Evolutionary conservation across 2,888 invertebrate genomes (phyloP).

Genomic region (Sinodicranocentrus sp.): DNA sequence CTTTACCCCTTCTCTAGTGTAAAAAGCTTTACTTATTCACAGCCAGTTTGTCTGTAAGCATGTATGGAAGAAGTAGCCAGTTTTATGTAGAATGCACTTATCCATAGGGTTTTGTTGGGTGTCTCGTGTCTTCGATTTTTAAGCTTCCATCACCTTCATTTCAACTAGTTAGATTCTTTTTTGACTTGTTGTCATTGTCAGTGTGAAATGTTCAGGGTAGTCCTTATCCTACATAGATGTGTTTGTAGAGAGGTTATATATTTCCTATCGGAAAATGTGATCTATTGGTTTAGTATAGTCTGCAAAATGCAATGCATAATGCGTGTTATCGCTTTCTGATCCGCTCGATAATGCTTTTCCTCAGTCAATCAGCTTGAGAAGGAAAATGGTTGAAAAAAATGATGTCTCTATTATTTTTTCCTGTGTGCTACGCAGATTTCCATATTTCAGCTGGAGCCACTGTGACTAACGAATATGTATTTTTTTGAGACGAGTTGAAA

Average conservation of each 20-base stretch:
- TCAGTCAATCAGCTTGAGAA: slow-evolving; percentile 30
- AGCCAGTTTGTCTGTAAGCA: slow-evolving; percentile 11
- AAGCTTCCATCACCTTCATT: slow-evolving; percentile 47
- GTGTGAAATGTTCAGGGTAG: slow-evolving; percentile 20
- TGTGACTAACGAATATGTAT: slow-evolving; percentile 40
- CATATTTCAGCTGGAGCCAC: slow-evolving; percentile 7
- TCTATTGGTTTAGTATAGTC: slow-evolving; percentile 39
- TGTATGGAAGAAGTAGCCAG: too few species aligned
- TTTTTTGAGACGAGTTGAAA: slow-evolving; percentile 37
- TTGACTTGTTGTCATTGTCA: slow-evolving; percentile 51
- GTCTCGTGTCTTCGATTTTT: slow-evolving; percentile 23
- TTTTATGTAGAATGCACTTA: not conserved
- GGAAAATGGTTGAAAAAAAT: not conserved
- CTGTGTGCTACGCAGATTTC: slow-evolving; percentile 20
- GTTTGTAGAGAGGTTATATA: not conserved
- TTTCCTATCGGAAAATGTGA: slow-evolving; percentile 36
- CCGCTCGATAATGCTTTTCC: slow-evolving; percentile 44
- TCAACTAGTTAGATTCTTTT: slow-evolving; percentile 22
- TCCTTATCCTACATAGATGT: not conserved
- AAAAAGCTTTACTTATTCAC: slow-evolving; percentile 42
- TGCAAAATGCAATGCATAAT: slow-evolving; percentile 40
- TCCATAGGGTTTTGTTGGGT: slow-evolving; percentile 30
- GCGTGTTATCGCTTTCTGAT: slow-evolving; percentile 36
- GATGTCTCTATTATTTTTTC: slow-evolving; percentile 1
- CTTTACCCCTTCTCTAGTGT: not conserved